Percentiles rank a stretch among this genome's conserved stretches.
phyloP scores from a whole-genome alignment of 2,888 invertebrate species.

The Caenorhabditis virilis region DNA sequence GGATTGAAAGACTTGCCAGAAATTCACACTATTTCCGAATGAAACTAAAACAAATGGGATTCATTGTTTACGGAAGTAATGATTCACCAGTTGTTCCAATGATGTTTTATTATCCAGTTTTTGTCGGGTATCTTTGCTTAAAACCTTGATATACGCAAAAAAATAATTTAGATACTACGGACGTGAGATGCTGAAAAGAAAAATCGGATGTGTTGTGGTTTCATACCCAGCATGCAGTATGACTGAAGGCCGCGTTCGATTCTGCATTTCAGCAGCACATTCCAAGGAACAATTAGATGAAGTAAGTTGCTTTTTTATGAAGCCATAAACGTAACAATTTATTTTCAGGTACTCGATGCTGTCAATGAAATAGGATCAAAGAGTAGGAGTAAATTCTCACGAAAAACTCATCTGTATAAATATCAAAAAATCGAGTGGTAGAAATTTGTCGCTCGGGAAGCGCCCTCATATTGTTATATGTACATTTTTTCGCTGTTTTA shows the following conservation, averaged over 20 bases:
- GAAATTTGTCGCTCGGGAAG: too few species aligned
- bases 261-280: constrained; percentile 92
- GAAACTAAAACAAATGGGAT: constrained; percentile 82
- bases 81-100: constrained; percentile 96
- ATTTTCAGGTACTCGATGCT: constrained; percentile 42
- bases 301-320: too few species aligned
- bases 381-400: constrained; percentile 60
- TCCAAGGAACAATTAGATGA: constrained; percentile 87
- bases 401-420: constrained; percentile 57
- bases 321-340: too few species aligned
- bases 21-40: constrained; percentile 72
- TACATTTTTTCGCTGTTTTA: background rate
- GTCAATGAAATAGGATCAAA: constrained; percentile 58
- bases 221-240: constrained; percentile 97
- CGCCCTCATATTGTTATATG: too few species aligned
- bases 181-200: constrained; percentile 80
- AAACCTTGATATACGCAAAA: background rate
- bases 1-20: constrained; percentile 70
- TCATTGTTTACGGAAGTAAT: constrained; percentile 88
- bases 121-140: constrained; percentile 78
- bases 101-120: constrained; percentile 90
- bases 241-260: constrained; percentile 82
- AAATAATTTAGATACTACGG: constrained; percentile 88
- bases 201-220: constrained; percentile 87
- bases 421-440: constrained; percentile 61